These are phyloP conservation scores for Parambassis ranga DNA, from an alignment of 2,797 vertebrate genomes.

Conservation along the genomic window DNA sequence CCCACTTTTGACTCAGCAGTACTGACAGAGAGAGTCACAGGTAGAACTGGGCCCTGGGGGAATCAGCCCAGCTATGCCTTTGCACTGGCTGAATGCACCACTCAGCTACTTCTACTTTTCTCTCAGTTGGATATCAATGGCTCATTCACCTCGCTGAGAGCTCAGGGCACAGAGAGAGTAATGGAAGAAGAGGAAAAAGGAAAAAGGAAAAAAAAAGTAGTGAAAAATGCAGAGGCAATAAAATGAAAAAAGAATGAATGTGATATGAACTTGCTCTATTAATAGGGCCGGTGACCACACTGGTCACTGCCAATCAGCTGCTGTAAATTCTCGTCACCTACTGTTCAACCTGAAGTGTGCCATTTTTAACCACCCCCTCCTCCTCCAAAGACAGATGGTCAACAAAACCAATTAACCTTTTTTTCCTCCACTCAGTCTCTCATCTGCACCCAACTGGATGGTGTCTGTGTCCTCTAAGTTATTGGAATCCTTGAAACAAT, in stretches of 20 bases:
- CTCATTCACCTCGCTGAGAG: conserved; percentile 46
- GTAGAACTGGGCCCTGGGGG: conserved; percentile 18
- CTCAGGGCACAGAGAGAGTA: neutral
- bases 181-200: neutral
- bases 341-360: conserved; percentile 29
- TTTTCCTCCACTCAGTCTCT: conserved; percentile 70
- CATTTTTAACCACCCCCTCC: conserved; percentile 50
- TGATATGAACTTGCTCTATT: conserved; percentile 70
- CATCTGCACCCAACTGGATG: conserved; percentile 45
- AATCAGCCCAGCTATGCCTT: conserved; percentile 19
- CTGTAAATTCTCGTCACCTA: conserved; percentile 77
- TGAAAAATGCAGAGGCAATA: conserved; percentile 6
- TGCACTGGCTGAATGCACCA: conserved; percentile 37
- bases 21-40: conserved; percentile 24
- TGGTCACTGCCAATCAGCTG: conserved; percentile 64
- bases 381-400: conserved; percentile 84
- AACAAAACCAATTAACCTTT: conserved; percentile 89
- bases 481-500: conserved; percentile 7
- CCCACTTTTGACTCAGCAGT: conserved; percentile 19
- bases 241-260: conserved; percentile 20
- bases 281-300: conserved; percentile 68
- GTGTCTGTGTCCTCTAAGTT: conserved; percentile 23
- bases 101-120: conserved; percentile 47
- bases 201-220: neutral
- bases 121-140: conserved; percentile 49